Evolutionary conservation across 2,797 vertebrate genomes (phyloP), one percentile per base, ranked within the genome.

Genomic region (Poeciliopsis presidionis): DNA sequence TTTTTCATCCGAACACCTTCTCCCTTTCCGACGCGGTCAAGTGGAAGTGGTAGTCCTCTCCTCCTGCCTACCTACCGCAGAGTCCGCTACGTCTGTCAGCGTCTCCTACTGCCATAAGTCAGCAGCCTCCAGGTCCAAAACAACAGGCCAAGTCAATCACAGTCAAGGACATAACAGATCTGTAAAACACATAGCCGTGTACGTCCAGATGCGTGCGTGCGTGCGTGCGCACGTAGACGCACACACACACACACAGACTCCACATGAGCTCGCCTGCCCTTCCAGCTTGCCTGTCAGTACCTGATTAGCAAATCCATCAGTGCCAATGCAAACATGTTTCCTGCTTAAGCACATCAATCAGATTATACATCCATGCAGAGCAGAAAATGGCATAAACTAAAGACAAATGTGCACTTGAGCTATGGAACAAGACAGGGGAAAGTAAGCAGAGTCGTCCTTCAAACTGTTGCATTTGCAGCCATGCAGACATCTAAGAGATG

Each of bases 251-350:
- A 63, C 57, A 46, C 81, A 20, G 46, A n/a, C 73, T 25, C n/a
- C 69, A 61, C 4, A 49, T 33, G 20, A 72, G 69, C 81, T 80
- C 74, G 4, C 47, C 61, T 73, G 9, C 83, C 78, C 77, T 49
- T 69, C 74, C 87, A 81, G 83, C 73, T 73, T 86, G 0, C 22
- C 89, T 91, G 91, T 92, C 92, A 91, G 51, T 79, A 88, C 77
- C 87, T 88, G 87, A 92, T 93, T 91, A 90, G 81, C 25, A 14
- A 84, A 83, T 74, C 80, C 72, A 57, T 43, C 25, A 0, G 83
- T 55, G 82, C 90, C 93, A 92, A 90, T 80, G 84, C 86, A 91
- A 91, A 90, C 88, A 91, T 80, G 86, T 87, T 89, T 90, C 87
- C 82, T 88, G 78, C 89, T 89, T 87, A 83, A 86, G 84, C 88